Percentiles rank a stretch among this genome's conserved stretches.
These are phyloP conservation scores for Lutjanus argentimaculatus DNA, from an alignment of 2,797 vertebrate species.

Conservation along the genomic window DNA sequence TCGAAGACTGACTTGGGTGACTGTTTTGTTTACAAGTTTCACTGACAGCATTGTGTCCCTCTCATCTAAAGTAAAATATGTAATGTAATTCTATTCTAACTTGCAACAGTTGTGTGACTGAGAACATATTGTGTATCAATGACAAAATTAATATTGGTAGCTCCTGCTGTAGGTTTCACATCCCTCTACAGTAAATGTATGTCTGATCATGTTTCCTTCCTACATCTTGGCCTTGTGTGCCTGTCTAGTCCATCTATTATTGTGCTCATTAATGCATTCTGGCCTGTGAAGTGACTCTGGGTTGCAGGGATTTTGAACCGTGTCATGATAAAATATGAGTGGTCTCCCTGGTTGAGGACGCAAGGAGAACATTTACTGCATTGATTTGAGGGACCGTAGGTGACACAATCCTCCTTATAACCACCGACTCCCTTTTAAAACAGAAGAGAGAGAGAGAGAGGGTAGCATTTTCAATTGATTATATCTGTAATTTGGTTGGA, in stretches of 20 bases:
- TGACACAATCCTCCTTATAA: constrained; percentile 26
- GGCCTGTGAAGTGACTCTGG: constrained; percentile 49
- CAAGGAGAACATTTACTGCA: constrained; percentile 11
- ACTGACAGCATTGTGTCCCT: neutral
- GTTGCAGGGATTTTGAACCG: constrained; percentile 54
- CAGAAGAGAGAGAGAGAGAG: neutral
- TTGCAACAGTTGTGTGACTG: neutral
- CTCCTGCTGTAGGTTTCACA: neutral
- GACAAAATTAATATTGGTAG: constrained; percentile 1
- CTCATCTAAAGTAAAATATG: neutral
- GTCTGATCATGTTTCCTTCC: constrained; percentile 36
- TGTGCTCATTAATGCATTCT: constrained; percentile 49
- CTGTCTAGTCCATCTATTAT: constrained; percentile 59
- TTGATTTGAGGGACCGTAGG: constrained; percentile 21
- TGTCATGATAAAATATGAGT: constrained; percentile 72
- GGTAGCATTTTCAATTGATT: neutral
- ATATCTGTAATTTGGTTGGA: constrained; percentile 24
- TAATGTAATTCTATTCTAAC: neutral
- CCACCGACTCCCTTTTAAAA: neutral
- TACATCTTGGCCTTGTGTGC: constrained; percentile 41
- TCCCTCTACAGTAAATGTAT: constrained; percentile 20
- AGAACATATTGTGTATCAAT: constrained; percentile 3
- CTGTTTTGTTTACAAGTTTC: neutral
- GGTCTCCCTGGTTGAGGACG: constrained; percentile 34
- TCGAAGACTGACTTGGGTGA: neutral